Base-by-base conservation (phyloP, 2,113 vertebrate genomes). In the Balaenoptera acutorostrata region DNA sequence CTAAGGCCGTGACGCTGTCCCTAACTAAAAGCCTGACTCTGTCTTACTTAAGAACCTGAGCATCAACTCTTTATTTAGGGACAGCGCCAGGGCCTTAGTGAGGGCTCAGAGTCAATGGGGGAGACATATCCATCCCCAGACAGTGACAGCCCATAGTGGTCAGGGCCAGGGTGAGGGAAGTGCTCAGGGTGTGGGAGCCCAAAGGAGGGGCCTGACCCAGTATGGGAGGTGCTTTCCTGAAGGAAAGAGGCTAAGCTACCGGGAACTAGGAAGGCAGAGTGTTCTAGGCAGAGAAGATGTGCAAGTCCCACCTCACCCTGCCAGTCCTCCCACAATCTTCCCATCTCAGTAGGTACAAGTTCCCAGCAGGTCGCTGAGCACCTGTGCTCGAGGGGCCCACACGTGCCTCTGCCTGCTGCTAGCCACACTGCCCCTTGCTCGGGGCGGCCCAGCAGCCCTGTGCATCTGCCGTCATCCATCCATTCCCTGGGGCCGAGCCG, bases 221-320 rank as follows among this genome's bases (percentile, higher is more conserved):
- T 21, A 8, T 31, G 1, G 27, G 15, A 49, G 77, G 21, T 31
- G 7, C 49, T n/a, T 61, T 49, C 59, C 66, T 64, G 6, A 36
- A 75, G 31, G 4, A 14, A 13, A 27, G 63, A 68, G 13, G 8
- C 27, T 14, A 31, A 36, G 46, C 86, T 41, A 1, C 63, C 41
- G 36, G 46, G 29, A 5, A 5, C 2, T 9, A 5, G 14, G 23
- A 31, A 25, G 33, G 9, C 31, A n/a, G 27, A 39, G 8, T 29
- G 36, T 33, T 81, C 52, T 57, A 66, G 41, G 52, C n/a, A 20
- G 1, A 31, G n/a, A 71, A 39, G 14, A 11, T 27, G 13, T 33
- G 6, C 2, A 1, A 0, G 20, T 57, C 59, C 21, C 12, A 0
- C 10, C 46, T 33, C 18, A 0, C 33, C 49, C 20, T 2, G 0